Evolutionary conservation across 2,888 invertebrate species (phyloP).

Genomic region (Emmelina monodactyla): DNA sequence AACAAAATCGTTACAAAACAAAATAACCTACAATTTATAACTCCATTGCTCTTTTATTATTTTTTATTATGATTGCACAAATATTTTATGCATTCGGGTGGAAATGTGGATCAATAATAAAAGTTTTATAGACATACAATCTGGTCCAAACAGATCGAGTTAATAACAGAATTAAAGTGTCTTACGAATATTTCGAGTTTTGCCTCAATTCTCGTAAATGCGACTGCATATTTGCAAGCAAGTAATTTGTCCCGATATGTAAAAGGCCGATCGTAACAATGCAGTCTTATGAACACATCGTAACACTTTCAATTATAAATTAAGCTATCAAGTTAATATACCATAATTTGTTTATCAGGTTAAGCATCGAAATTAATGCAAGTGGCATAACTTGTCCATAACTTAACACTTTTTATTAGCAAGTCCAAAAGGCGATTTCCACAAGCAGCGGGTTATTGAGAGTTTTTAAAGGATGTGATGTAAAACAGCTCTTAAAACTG

Average conservation of each 20-base stretch:
- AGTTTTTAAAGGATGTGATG: slow-evolving; percentile 17
- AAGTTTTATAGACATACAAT: slow-evolving; percentile 29
- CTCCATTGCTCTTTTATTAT: slow-evolving; percentile 16
- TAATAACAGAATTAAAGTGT: neutral
- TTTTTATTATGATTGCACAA: slow-evolving; percentile 22
- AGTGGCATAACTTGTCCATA: slow-evolving; percentile 63
- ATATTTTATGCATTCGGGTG: slow-evolving; percentile 24
- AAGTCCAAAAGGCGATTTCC: slow-evolving; percentile 58
- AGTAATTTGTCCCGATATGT: slow-evolving; percentile 49
- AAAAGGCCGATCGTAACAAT: slow-evolving; percentile 49
- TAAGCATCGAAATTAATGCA: slow-evolving; percentile 66
- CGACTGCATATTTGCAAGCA: slow-evolving; percentile 25
- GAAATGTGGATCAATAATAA: slow-evolving; percentile 25
- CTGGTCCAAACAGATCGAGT: slow-evolving; percentile 18
- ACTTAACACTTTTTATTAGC: slow-evolving; percentile 64
- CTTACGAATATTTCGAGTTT: neutral
- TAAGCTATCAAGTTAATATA: slow-evolving; percentile 65
- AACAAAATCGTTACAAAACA: slow-evolving; percentile 14
- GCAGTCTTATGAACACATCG: slow-evolving; percentile 50
- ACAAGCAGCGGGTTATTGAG: slow-evolving; percentile 49
- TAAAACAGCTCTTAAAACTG: slow-evolving; percentile 23
- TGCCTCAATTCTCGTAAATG: slow-evolving; percentile 6
- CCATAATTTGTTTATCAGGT: slow-evolving; percentile 66
- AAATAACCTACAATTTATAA: slow-evolving; percentile 11
- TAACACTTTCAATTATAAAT: slow-evolving; percentile 63